Evolutionary conservation across 2,888 invertebrate species (phyloP).

Genomic region (Serrognathus titanus): DNA sequence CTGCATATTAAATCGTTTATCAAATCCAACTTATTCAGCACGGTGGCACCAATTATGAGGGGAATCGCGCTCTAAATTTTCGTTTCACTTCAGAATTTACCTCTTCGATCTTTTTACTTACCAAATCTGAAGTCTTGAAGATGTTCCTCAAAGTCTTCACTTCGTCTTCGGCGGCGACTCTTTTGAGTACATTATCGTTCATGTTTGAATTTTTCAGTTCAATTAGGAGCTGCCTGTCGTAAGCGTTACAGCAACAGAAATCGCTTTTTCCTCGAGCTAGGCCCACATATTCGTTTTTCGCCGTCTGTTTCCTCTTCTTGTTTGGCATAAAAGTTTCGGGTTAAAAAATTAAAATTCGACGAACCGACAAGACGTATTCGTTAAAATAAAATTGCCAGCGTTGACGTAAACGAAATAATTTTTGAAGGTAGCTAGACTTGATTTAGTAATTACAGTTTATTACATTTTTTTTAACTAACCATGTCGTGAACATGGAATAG

Average conservation of each 20-base stretch:
- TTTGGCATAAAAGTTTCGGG: conserved; percentile 26
- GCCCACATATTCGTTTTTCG: conserved; percentile 7
- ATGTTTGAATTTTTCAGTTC: not conserved
- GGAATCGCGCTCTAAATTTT: conserved; percentile 29
- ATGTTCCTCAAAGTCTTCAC: conserved; percentile 35
- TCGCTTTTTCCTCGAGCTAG: too few species aligned
- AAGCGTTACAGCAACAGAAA: too few species aligned
- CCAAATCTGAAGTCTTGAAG: conserved; percentile 41
- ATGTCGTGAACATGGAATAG: too few species aligned
- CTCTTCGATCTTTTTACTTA: conserved; percentile 25
- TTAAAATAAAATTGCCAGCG: too few species aligned
- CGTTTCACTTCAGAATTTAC: not conserved
- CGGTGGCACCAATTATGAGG: conserved; percentile 39
- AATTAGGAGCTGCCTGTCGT: too few species aligned
- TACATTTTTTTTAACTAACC: too few species aligned
- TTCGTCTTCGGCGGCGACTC: conserved; percentile 37
- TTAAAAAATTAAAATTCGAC: too few species aligned
- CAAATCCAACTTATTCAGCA: conserved; percentile 41
- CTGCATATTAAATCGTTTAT: conserved; percentile 39
- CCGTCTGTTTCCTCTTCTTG: conserved; percentile 26
- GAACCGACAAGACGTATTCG: too few species aligned
- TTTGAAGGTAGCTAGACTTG: too few species aligned
- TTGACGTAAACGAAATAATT: too few species aligned
- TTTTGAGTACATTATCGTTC: conserved; percentile 23
- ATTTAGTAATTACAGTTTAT: too few species aligned